Evolutionary conservation across 2,113 vertebrate genomes (phyloP), one percentile per base, ranked within the genome.

Genomic region (Corythoichthys haematopterus): DNA sequence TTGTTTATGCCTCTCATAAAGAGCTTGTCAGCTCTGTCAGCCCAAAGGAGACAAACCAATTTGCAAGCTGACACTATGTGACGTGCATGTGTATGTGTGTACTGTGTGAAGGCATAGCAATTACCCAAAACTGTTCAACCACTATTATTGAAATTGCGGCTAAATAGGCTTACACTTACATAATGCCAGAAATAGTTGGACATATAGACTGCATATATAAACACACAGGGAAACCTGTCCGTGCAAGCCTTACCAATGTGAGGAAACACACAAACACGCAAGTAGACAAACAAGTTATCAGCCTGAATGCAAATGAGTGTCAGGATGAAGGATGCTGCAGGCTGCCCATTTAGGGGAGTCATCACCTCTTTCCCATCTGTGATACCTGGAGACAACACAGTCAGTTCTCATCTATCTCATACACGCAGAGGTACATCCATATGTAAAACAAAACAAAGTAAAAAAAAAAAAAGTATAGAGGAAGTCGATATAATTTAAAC

Each of bases 1-100:
- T 82, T 83, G 74, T 88, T 87, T 86, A 84, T 85, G 72, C 76
- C 84, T 82, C 71, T 83, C 84, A 86, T 88, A 82, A 85, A 83
- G 82, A 82, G 64, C 82, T 84, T 88, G 87, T 88, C 87, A 85
- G 78, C 79, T 86, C 82, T 81, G 85, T 81, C 84, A 85, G 69
- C 78, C 80, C 68, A 80, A 70, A 84, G 80, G 82, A 86, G 79
- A 80, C 74, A 82, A 87, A 87, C 79, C 82, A 85, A 89, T 89
- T 87, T 89, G 78, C 78, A 71, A 76, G 66, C 75, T 85, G 82
- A 87, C 85, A 86, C 78, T 68, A 82, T 67, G 65, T 80, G 82
- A 85, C 28, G 35, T 66, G 66, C 35, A 65, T 20, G 69, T 46
- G 63, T 14, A 16, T 61, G 59, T 28, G 20, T 37, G 48, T 51